A percentile compares a stretch with the other conserved stretches of the same genome.
phyloP scores from a whole-genome alignment of 2,797 vertebrate genomes.

The Natrix natrix region DNA sequence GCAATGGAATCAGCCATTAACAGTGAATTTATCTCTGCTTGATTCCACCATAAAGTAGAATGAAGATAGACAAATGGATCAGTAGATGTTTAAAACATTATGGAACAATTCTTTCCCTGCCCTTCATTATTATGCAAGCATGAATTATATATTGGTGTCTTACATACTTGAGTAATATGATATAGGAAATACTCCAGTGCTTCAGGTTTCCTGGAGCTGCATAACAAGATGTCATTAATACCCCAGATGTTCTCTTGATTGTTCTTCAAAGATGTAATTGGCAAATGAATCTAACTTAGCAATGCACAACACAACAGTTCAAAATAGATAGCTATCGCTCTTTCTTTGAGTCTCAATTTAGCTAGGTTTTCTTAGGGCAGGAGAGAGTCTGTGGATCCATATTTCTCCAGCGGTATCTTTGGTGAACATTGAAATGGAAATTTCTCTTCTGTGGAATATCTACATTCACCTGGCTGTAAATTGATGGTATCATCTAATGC shows the following conservation, averaged over 20 bases:
- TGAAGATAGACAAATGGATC: constrained; percentile 23
- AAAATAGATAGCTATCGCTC: not conserved
- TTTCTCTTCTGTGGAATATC: not conserved
- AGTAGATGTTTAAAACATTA: constrained; percentile 31
- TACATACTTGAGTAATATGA: constrained; percentile 37
- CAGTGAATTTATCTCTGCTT: not conserved
- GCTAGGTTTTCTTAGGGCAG: not conserved
- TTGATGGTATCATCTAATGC: not conserved
- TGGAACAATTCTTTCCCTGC: constrained; percentile 26
- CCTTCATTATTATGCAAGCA: constrained; percentile 38
- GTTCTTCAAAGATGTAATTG: constrained; percentile 17
- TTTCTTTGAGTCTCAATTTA: not conserved
- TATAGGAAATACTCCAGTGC: constrained; percentile 32
- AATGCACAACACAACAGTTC: not conserved
- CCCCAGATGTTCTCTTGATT: constrained; percentile 13
- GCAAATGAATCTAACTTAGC: not conserved
- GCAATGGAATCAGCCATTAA: not conserved
- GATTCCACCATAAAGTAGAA: constrained; percentile 27
- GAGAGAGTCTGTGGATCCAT: not conserved
- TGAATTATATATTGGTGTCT: constrained; percentile 47
- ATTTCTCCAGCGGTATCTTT: not conserved
- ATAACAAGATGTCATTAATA: not conserved
- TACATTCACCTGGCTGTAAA: not conserved
- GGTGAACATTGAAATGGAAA: not conserved
- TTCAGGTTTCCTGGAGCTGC: constrained; percentile 29